Base-by-base conservation (phyloP, 2,797 vertebrate species). In the Poecilia velifera region DNA sequence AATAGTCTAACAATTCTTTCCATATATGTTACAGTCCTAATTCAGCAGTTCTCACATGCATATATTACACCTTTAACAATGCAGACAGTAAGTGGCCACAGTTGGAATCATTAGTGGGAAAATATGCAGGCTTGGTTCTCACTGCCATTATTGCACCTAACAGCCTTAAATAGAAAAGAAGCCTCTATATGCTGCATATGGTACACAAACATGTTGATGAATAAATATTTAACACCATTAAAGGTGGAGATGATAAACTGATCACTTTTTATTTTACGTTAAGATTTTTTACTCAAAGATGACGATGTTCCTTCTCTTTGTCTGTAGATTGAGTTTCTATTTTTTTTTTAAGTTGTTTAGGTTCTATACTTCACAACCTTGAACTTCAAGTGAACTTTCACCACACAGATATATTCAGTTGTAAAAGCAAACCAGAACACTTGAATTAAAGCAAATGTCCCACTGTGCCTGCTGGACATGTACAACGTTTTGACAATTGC, bases 391-490 rank as follows among this genome's bases (percentile, higher is more conserved):
- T 28, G 47, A 2, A 28, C 4, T 59, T 57, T 45, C 22, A 28
- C 36, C 72, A 53, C 6, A 36, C 25, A 72, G 6, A 28, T 55
- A n/a, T n/a, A 43, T 41, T 45, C 22, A 34, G 22, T 0, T 18
- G n/a, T 16, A 43, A 45, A 45, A 75, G 6, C 18, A 10, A 70
- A 31, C 1, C 66, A 14, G 57, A n/a, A 45, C 31, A 34, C 47
- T 46, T 76, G 71, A 72, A 74, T 53, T 18, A 74, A 51, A 18
- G 12, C 9, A 49, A 76, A 71, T 57, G 20, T 57, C 18, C 20
- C 10, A 13, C n/a, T 7, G 9, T 51, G 66, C 70, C 20, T 51
- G 57, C 41, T 45, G 46, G 45, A 39, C 6, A 73, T 47, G 57
- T 64, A 6, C 34, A 72, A 34, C 59, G 1, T 64, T 64, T 36